Evolutionary conservation across 1,140 invertebrate genomes (phyloP).

Genomic region (Adelges cooleyi): DNA sequence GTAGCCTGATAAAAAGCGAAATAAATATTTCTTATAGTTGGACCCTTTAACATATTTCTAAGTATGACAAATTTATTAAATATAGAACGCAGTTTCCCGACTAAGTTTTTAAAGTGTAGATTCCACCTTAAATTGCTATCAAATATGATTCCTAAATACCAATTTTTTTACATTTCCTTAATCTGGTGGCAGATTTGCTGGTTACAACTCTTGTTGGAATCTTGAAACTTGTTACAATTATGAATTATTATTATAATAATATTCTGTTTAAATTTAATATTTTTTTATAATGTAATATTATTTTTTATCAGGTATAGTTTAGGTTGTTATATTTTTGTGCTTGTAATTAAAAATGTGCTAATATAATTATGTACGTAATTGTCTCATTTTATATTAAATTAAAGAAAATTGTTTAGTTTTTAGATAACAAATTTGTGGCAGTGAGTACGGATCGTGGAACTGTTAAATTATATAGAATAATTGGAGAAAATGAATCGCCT

Average conservation of each 20-base stretch:
- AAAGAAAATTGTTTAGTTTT: slow-evolving; percentile 46
- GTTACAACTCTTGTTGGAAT: no score
- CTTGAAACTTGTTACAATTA: no score
- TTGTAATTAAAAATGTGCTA: no score
- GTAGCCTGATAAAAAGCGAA: not conserved
- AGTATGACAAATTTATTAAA: not conserved
- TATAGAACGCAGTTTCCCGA: not conserved
- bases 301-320: no score
- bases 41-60: not conserved
- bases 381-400: no score
- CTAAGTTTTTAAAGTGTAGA: not conserved
- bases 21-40: not conserved
- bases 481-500: slow-evolving; percentile 42
- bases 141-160: no score
- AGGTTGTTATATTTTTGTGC: no score
- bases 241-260: not conserved
- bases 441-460: slow-evolving; percentile 52
- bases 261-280: not conserved
- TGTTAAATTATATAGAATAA: slow-evolving; percentile 49
- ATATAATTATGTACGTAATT: no score
- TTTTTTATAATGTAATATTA: no score
- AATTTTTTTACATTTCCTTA: not conserved
- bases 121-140: not conserved
- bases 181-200: no score
- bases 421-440: slow-evolving; percentile 49